Base-by-base conservation (phyloP, 2,113 vertebrate genomes). In the Jaculus jaculus region DNA sequence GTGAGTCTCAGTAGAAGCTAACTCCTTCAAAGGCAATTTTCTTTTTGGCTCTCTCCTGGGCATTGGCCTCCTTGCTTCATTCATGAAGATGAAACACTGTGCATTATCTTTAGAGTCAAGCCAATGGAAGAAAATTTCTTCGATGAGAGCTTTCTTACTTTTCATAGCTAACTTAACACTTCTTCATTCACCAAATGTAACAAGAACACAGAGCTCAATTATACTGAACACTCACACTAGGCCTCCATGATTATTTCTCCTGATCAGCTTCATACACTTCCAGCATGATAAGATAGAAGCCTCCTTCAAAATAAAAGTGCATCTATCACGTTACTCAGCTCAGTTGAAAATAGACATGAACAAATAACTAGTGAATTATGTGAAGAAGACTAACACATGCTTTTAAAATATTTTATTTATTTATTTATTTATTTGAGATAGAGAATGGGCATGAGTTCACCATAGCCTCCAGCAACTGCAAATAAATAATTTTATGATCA, bases 121-220 rank as follows among this genome's bases (percentile, higher is more conserved):
- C 34, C 80, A 68, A 79, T 65, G n/a, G 42, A 81, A 75, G 5
- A 77, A 88, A 66, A 54, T 69, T 34, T 18, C 34, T 54, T 78
- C 51, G 3, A 7, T 72, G 11, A 47, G 26, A 17, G 13, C 5
- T 16, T 32, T 30, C n/a, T 88, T 26, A 60, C 42, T 91, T 89
- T n/a, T 30, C 74, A 61, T 68, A 84, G 23, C 12, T 65, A 30
- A 84, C 47, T 2, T 16, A 2, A 79, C 21, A 51, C 58, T 42
- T 83, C 20, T 39, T 94, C 72, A 77, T 82, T 90, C 51, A 54
- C 68, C 66, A 79, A 78, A 73, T 81, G 90, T n/a, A 73, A 87
- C 26, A 78, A 51, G 17, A 77, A 87, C 51, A 61, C 18, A 20
- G 47, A 72, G 72, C 47, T 82, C 82, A 61, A 78, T 77, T 60